Evolutionary conservation across 2,113 vertebrate genomes (phyloP).

Genomic region (Notarius lentiginosus): DNA sequence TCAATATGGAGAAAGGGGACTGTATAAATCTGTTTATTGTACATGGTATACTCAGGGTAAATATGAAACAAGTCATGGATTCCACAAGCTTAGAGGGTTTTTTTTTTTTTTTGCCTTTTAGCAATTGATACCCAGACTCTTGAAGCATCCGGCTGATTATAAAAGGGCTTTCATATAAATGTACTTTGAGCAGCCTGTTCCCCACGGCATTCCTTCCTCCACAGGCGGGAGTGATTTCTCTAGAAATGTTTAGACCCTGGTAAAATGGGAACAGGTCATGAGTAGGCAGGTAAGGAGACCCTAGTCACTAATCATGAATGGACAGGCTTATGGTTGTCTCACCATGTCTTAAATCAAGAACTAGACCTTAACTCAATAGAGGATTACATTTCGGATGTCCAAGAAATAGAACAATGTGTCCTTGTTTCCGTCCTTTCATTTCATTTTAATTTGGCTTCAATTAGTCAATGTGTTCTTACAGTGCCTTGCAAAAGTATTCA

Average conservation of each 20-base stretch:
- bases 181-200: constrained; percentile 32
- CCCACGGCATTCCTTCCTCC: constrained; percentile 9
- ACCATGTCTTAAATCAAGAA: background rate
- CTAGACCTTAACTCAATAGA: background rate
- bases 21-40: constrained; percentile 42
- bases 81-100: constrained; percentile 35
- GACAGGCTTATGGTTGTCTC: background rate
- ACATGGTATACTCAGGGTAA: constrained; percentile 26
- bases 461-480: background rate
- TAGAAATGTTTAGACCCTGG: constrained; percentile 44
- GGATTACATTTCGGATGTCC: background rate
- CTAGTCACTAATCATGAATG: constrained; percentile 25
- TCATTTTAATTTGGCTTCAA: background rate
- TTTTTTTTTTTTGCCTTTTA: constrained; percentile 6
- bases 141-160: constrained; percentile 61
- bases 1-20: constrained; percentile 33
- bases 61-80: constrained; percentile 52
- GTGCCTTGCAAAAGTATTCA: too few species aligned
- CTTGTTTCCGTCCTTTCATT: background rate
- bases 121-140: constrained; percentile 15
- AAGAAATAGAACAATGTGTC: constrained; percentile 16
- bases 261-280: constrained; percentile 55
- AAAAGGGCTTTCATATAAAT: constrained; percentile 62
- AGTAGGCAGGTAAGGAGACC: constrained; percentile 48
- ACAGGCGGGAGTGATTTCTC: constrained; percentile 67